These are phyloP conservation scores for Augochlora pura DNA, from an alignment of 1,140 invertebrate species.

Conservation along the genomic window DNA sequence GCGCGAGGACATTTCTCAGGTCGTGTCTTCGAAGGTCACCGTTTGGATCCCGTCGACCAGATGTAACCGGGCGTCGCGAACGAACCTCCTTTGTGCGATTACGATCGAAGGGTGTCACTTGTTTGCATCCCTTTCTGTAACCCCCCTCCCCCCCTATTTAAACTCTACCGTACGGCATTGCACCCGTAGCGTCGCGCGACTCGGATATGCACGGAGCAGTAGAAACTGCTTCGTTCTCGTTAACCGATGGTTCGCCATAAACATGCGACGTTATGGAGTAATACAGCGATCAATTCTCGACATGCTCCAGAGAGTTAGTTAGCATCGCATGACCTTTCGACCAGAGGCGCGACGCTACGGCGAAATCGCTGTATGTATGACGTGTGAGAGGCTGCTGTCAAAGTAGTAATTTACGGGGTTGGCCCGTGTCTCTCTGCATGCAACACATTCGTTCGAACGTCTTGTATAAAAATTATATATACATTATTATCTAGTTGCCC, in stretches of 20 bases:
- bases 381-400: slow-evolving; percentile 2
- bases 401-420: background rate
- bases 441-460: slow-evolving; percentile 13
- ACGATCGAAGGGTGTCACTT: slow-evolving; percentile 25
- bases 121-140: slow-evolving; percentile 38
- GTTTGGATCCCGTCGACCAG: too few species aligned
- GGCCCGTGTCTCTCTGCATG: slow-evolving; percentile 7
- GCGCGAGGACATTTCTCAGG: background rate
- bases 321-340: too few species aligned
- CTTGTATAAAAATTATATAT: slow-evolving; percentile 60
- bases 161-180: background rate
- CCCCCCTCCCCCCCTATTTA: background rate
- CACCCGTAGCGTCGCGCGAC: too few species aligned
- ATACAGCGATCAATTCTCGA: too few species aligned
- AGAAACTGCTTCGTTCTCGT: too few species aligned
- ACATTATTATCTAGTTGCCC: slow-evolving; percentile 61
- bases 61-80: background rate
- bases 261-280: too few species aligned
- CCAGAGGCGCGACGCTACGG: too few species aligned
- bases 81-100: slow-evolving; percentile 14
- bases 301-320: too few species aligned
- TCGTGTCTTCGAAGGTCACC: background rate
- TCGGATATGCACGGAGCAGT: too few species aligned
- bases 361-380: background rate
- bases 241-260: too few species aligned